Conservation (phyloP, 2,888 invertebrate species). For the Drosophila putrida region DNA sequence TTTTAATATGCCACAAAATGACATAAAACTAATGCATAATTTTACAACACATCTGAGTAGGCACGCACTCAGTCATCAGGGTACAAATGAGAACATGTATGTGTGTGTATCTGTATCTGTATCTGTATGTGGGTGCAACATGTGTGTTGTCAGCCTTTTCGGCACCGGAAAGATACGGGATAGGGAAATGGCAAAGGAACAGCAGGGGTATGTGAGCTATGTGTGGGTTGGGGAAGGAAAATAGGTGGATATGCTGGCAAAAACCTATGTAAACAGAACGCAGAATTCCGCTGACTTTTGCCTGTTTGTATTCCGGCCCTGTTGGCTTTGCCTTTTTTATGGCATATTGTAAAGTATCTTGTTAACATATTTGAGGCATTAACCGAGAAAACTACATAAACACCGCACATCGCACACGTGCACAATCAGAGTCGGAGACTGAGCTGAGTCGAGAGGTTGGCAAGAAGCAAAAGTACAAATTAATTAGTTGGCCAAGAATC, state of each 20-base stretch:
- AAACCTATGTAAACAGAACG: conserved; percentile 73
- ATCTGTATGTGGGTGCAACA: conserved; percentile 35
- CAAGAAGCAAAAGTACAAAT: conserved; percentile 64
- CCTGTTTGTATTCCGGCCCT: conserved; percentile 50
- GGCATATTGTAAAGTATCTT: conserved; percentile 76
- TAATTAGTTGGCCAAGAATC: conserved; percentile 69
- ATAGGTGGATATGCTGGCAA: conserved; percentile 7
- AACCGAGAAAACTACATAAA: conserved; percentile 68
- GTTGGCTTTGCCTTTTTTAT: conserved; percentile 59
- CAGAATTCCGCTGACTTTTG: conserved; percentile 75
- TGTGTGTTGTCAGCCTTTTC: conserved; percentile 64
- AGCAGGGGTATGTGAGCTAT: background rate
- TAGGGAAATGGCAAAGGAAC: conserved; percentile 1
- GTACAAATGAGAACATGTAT: conserved; percentile 17
- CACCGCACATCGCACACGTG: conserved; percentile 43
- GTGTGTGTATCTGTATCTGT: conserved; percentile 13
- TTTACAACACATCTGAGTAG: conserved; percentile 80
- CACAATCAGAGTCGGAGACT: background rate
- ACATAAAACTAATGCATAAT: conserved; percentile 82
- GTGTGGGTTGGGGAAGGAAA: background rate
- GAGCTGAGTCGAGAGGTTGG: background rate
- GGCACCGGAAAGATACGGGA: conserved; percentile 23
- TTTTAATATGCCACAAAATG: conserved; percentile 82
- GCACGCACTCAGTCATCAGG: conserved; percentile 62
- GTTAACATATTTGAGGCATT: conserved; percentile 80